A percentile compares a stretch with the other conserved stretches of the same genome.
These are phyloP conservation scores for Drosophila mayri DNA, from an alignment of 1,140 invertebrate genomes.

Conservation along the genomic window DNA sequence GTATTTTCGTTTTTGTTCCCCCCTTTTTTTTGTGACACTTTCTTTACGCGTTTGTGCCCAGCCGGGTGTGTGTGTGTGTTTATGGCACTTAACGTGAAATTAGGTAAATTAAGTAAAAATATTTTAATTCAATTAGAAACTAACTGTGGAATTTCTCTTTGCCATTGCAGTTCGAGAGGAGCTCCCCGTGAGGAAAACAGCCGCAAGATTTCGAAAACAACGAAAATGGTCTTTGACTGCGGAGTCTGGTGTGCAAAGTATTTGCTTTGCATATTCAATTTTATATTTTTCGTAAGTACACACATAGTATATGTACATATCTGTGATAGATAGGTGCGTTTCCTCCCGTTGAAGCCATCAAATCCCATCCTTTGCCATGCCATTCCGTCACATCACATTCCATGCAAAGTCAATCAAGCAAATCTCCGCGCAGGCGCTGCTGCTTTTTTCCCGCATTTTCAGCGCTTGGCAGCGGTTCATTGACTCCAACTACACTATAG, in stretches of 20 bases:
- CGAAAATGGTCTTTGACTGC: slow-evolving; percentile 86
- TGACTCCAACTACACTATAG: slow-evolving; percentile 46
- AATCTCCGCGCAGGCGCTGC: slow-evolving; percentile 79
- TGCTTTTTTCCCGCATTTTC: slow-evolving; percentile 58
- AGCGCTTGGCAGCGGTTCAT: slow-evolving; percentile 56
- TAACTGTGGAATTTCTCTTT: slow-evolving; percentile 34
- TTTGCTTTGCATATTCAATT: slow-evolving; percentile 91
- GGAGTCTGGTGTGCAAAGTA: slow-evolving; percentile 89
- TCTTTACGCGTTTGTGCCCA: slow-evolving; percentile 41
- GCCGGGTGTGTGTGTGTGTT: slow-evolving; percentile 12
- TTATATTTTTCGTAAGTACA: slow-evolving; percentile 90
- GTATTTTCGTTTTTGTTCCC: slow-evolving; percentile 12
- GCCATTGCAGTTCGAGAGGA: slow-evolving; percentile 55
- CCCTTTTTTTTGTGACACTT: slow-evolving; percentile 50
- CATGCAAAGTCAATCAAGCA: slow-evolving; percentile 74
- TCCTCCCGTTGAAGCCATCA: neutral
- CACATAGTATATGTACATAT: neutral
- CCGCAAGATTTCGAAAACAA: slow-evolving; percentile 78
- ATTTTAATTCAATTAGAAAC: slow-evolving; percentile 58
- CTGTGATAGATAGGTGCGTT: slow-evolving; percentile 29
- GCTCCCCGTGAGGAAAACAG: slow-evolving; percentile 51
- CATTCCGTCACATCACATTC: slow-evolving; percentile 28
- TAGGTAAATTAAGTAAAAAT: slow-evolving; percentile 55
- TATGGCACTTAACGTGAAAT: slow-evolving; percentile 59
- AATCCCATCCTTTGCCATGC: neutral